Percentiles rank a stretch among this genome's conserved stretches.
Conservation (phyloP, 1,140 invertebrate genomes). For the Hyles euphorbiae region DNA sequence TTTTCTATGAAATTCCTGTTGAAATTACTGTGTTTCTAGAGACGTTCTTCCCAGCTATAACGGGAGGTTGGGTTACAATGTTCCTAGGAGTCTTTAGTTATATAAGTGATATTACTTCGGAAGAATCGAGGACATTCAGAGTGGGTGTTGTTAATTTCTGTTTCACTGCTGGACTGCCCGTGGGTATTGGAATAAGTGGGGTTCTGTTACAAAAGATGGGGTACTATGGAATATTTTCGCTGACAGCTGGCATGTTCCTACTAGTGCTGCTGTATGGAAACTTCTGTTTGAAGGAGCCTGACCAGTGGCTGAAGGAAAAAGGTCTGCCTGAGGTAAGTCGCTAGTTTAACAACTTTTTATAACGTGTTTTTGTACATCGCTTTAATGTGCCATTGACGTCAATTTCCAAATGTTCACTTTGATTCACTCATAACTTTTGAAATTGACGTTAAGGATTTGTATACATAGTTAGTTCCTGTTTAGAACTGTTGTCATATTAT, state of each 20-base stretch:
- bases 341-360: no score
- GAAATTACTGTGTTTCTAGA: conserved; percentile 81
- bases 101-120: conserved; percentile 88
- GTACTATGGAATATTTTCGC: conserved; percentile 86
- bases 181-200: conserved; percentile 85
- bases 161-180: conserved; percentile 85
- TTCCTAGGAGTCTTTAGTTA: conserved; percentile 94
- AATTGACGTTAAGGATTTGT: no score
- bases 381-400: no score
- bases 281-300: conserved; percentile 78
- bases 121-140: conserved; percentile 85
- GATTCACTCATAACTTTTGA: no score
- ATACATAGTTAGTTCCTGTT: no score
- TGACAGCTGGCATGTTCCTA: conserved; percentile 81
- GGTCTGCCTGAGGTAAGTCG: conserved; percentile 51
- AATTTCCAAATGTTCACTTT: no score
- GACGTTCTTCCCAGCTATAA: conserved; percentile 83
- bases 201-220: conserved; percentile 81
- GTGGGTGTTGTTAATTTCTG: conserved; percentile 90
- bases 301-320: conserved; percentile 52
- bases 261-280: conserved; percentile 82
- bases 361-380: no score
- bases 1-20: conserved; percentile 85
- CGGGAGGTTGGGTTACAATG: conserved; percentile 91
- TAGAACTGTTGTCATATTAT: no score